Conservation (phyloP, 1,140 invertebrate species). For the Nomia melanderi region DNA sequence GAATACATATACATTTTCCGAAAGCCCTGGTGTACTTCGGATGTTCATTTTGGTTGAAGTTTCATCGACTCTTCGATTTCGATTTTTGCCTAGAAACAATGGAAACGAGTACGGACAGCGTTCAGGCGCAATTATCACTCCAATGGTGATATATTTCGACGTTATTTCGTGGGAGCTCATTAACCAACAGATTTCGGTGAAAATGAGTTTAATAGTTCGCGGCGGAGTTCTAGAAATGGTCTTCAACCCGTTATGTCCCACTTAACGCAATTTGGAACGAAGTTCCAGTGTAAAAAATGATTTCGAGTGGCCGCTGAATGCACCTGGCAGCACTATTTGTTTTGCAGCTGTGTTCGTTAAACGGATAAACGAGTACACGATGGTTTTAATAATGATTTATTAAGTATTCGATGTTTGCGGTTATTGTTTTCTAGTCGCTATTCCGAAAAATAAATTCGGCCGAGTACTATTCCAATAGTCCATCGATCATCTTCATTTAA, state of each 20-base stretch:
- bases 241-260: conserved; percentile 5
- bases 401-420: not conserved
- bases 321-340: not conserved
- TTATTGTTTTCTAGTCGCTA: not conserved
- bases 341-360: not conserved
- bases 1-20: no score
- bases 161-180: conserved; percentile 28
- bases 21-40: no score
- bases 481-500: no score
- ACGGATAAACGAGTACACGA: not conserved
- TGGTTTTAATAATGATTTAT: conserved; percentile 12
- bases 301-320: conserved; percentile 15
- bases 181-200: conserved; percentile 20
- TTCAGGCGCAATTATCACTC: not conserved
- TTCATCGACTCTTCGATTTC: no score
- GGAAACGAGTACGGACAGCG: not conserved
- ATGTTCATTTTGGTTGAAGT: no score
- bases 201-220: conserved; percentile 34
- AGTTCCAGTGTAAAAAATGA: conserved; percentile 26
- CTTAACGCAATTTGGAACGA: not conserved
- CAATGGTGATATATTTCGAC: conserved; percentile 22
- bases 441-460: not conserved
- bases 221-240: not conserved
- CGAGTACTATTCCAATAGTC: no score
- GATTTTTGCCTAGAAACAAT: not conserved